Percentiles rank a stretch among this genome's conserved stretches.
Evolutionary conservation across 2,888 invertebrate genomes (phyloP).

Genomic region (Nephrotoma appendiculata): DNA sequence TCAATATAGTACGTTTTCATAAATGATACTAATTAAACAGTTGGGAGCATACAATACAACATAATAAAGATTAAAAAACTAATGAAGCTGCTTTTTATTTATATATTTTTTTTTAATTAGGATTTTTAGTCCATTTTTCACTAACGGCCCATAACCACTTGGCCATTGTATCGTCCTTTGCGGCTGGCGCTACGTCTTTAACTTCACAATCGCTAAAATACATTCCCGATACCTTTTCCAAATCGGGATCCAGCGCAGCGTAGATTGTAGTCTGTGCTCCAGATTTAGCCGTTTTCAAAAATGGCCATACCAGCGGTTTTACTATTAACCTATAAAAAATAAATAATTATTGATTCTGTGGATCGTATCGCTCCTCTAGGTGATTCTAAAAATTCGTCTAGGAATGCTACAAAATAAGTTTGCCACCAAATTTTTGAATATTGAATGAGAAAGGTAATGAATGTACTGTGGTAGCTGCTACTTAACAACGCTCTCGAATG

Average conservation of each 20-base stretch:
- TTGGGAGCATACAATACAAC: background rate
- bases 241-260: constrained; percentile 27
- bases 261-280: constrained; percentile 30
- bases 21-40: background rate
- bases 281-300: constrained; percentile 24
- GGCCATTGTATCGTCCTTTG: constrained; percentile 38
- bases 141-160: constrained; percentile 44
- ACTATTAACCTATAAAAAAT: constrained; percentile 8
- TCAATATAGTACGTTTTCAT: background rate
- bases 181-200: constrained; percentile 35
- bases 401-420: too few relatives aligned
- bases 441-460: too few relatives aligned
- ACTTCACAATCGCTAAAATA: constrained; percentile 45
- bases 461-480: too few relatives aligned
- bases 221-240: constrained; percentile 22
- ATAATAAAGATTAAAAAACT: background rate
- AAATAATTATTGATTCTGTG: too few relatives aligned
- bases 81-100: background rate
- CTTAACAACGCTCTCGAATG: too few relatives aligned
- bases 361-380: too few relatives aligned
- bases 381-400: too few relatives aligned
- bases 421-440: too few relatives aligned
- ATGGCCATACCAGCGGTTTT: constrained; percentile 22
- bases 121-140: constrained; percentile 24
- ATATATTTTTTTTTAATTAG: background rate